Evolutionary conservation across 1,140 invertebrate genomes (phyloP).

Genomic region (Cotesia typhae): DNA sequence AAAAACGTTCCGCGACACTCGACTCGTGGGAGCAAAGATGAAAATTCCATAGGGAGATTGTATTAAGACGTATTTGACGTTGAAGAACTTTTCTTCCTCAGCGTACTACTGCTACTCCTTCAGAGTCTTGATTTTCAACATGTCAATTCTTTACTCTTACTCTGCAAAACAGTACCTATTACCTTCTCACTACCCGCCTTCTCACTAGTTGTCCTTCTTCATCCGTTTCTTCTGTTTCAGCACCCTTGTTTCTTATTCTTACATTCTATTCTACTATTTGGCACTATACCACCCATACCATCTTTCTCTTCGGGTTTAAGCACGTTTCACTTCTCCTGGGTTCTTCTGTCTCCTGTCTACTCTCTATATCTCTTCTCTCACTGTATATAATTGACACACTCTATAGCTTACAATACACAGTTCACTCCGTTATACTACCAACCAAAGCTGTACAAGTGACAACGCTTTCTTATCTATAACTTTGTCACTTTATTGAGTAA

Average conservation of each 20-base stretch:
- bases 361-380: not conserved
- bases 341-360: too few relatives aligned
- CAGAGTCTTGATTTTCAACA: slow-evolving; percentile 5
- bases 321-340: too few relatives aligned
- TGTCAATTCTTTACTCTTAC: slow-evolving; percentile 2
- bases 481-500: slow-evolving; percentile 15
- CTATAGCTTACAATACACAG: not conserved
- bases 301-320: too few relatives aligned
- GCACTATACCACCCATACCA: too few relatives aligned
- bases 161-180: not conserved
- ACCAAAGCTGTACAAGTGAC: not conserved
- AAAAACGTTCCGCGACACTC: slow-evolving; percentile 3
- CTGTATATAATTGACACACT: too few relatives aligned
- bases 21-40: slow-evolving; percentile 8
- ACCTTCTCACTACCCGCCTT: not conserved
- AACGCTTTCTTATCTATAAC: slow-evolving; percentile 14
- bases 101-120: not conserved
- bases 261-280: too few relatives aligned
- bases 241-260: too few relatives aligned
- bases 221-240: not conserved
- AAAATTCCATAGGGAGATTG: slow-evolving; percentile 21
- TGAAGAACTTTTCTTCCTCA: slow-evolving; percentile 1
- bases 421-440: too few relatives aligned
- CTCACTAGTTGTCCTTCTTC: not conserved
- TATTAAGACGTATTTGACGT: slow-evolving; percentile 11